Conservation (phyloP, 2,888 invertebrate genomes). For the Diadegma fenestrale region DNA sequence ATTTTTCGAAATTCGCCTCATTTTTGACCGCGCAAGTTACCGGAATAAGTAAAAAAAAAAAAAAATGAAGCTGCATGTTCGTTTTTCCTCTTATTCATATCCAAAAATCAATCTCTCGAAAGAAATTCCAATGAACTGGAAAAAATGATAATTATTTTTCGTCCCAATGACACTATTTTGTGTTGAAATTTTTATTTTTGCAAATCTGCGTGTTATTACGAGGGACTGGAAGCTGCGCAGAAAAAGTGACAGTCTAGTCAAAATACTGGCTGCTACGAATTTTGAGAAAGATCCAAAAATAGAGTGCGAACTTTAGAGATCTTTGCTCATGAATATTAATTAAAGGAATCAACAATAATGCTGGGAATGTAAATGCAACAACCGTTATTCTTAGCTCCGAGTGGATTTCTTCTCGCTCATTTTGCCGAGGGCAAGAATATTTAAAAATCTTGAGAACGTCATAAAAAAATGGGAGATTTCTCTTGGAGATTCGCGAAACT, state of each 20-base stretch:
- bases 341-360: background rate
- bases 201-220: background rate
- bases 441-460: conserved; percentile 30
- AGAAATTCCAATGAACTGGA: background rate
- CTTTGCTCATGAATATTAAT: conserved; percentile 4
- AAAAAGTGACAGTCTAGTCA: background rate
- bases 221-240: background rate
- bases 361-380: background rate
- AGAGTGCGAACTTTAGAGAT: background rate
- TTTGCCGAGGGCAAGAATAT: conserved; percentile 17
- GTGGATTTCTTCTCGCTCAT: conserved; percentile 5
- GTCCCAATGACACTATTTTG: background rate
- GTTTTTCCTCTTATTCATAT: background rate
- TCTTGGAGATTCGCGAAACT: conserved; percentile 44
- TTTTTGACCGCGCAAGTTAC: too few relatives aligned
- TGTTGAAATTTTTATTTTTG: background rate
- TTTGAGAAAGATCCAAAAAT: background rate
- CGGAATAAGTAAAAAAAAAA: too few relatives aligned
- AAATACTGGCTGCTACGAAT: background rate
- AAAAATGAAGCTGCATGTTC: background rate
- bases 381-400: background rate
- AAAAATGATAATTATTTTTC: background rate
- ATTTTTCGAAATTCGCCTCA: too few relatives aligned
- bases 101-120: background rate
- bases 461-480: conserved; percentile 34